Evolutionary conservation across 2,888 invertebrate species (phyloP).

Genomic region (Callyntrura sp.): DNA sequence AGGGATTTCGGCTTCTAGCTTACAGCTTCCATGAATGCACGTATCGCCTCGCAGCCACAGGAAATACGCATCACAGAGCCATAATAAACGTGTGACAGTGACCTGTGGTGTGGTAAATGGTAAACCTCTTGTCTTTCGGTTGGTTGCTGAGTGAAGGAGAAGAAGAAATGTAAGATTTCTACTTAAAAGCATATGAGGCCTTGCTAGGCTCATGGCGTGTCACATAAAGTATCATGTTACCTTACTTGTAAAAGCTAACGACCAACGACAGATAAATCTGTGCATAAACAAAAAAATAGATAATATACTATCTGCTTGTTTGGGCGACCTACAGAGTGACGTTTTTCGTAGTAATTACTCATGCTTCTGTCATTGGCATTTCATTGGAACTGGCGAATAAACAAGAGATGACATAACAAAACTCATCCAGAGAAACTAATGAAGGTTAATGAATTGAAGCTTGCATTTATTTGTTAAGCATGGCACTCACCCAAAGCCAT

Average conservation of each 20-base stretch:
- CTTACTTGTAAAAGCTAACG: too few relatives aligned
- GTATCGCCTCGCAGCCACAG: constrained; percentile 62
- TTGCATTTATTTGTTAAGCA: not conserved
- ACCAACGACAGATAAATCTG: constrained; percentile 5
- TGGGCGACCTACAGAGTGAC: too few relatives aligned
- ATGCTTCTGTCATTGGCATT: too few relatives aligned
- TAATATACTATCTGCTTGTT: too few relatives aligned
- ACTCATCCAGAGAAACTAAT: not conserved
- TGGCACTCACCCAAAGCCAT: too few relatives aligned
- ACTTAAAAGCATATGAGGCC: too few relatives aligned
- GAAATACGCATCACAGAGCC: constrained; percentile 72
- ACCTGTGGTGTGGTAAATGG: constrained; percentile 50
- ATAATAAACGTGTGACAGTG: constrained; percentile 70
- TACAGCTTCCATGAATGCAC: too few relatives aligned
- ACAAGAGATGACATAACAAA: not conserved
- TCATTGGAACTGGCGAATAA: not conserved
- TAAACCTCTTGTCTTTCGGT: constrained; percentile 31
- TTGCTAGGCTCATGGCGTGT: not conserved
- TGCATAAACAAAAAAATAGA: too few relatives aligned
- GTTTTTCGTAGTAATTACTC: constrained; percentile 18
- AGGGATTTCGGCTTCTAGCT: too few relatives aligned
- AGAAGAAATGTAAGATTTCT: constrained; percentile 33
- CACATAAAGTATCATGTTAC: constrained; percentile 13
- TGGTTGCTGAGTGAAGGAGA: not conserved
- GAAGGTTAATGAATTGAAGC: not conserved